These are phyloP conservation scores for Terebella lapidaria DNA, from an alignment of 2,888 invertebrate genomes.

Conservation along the genomic window DNA sequence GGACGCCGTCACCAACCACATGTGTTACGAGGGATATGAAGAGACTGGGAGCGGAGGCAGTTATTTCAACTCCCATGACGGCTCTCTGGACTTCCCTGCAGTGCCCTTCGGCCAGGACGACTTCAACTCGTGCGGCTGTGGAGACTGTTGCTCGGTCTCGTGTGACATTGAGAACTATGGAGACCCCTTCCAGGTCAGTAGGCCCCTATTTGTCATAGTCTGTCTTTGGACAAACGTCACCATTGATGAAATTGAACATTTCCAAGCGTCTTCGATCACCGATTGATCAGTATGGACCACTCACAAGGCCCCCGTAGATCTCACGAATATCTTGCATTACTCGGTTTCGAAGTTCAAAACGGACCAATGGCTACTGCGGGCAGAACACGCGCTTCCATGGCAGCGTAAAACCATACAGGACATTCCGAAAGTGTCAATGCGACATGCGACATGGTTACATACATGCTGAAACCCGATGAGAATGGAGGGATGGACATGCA, in stretches of 20 bases:
- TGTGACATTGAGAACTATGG: neutral
- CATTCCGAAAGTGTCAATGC: too few relatives aligned
- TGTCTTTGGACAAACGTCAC: neutral
- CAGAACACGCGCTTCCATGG: too few relatives aligned
- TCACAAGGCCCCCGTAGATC: too few relatives aligned
- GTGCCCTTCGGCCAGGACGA: constrained; percentile 55
- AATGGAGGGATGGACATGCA: too few relatives aligned
- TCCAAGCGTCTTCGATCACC: too few relatives aligned
- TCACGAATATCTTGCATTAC: too few relatives aligned
- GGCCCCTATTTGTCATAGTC: neutral
- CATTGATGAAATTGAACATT: constrained; percentile 31
- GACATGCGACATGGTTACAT: too few relatives aligned
- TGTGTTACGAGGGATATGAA: constrained; percentile 67
- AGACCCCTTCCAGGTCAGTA: constrained; percentile 28
- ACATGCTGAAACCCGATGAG: too few relatives aligned
- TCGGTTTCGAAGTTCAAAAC: too few relatives aligned
- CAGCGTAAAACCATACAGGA: too few relatives aligned
- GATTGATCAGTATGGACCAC: too few relatives aligned
- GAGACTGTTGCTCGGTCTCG: constrained; percentile 14
- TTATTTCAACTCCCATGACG: constrained; percentile 35
- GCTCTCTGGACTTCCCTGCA: constrained; percentile 40
- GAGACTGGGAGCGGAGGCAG: constrained; percentile 63
- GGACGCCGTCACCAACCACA: constrained; percentile 78
- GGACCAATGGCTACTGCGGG: too few relatives aligned
- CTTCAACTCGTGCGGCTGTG: constrained; percentile 57